Percentiles rank a stretch among this genome's conserved stretches.
Conservation (phyloP, 2,888 invertebrate species). For the Drosophila putrida region DNA sequence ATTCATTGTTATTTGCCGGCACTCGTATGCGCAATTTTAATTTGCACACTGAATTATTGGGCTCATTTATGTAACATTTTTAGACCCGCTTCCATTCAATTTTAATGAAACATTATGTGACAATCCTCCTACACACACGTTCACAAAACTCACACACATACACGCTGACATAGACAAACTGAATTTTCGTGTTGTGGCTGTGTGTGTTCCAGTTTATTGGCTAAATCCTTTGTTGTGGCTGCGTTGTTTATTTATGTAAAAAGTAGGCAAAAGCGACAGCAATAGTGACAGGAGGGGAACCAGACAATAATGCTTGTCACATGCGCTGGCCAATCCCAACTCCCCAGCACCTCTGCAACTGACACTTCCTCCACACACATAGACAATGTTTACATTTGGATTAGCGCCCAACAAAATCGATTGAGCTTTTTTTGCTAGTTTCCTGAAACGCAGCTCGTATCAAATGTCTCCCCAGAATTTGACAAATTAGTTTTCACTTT, state of each 20-base stretch:
- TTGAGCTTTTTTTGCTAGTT: constrained; percentile 34
- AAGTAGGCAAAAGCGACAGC: constrained; percentile 29
- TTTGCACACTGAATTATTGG: constrained; percentile 72
- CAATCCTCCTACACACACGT: constrained; percentile 21
- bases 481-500: constrained; percentile 53
- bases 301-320: constrained; percentile 32
- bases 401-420: constrained; percentile 52
- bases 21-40: constrained; percentile 66
- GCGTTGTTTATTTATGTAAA: constrained; percentile 49
- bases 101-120: constrained; percentile 78
- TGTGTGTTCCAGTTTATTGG: constrained; percentile 54
- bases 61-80: constrained; percentile 68
- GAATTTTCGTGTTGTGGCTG: constrained; percentile 18
- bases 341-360: not conserved
- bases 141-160: constrained; percentile 9
- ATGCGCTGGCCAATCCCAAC: constrained; percentile 26
- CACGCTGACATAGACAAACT: constrained; percentile 24
- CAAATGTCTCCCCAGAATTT: constrained; percentile 49
- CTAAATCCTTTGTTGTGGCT: constrained; percentile 72
- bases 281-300: constrained; percentile 2
- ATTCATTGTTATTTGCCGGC: constrained; percentile 34
- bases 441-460: constrained; percentile 32
- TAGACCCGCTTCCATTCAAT: constrained; percentile 51
- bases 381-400: constrained; percentile 56
- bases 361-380: not conserved